These are phyloP conservation scores for Orussus abietinus DNA, from an alignment of 1,140 invertebrate genomes.

Conservation along the genomic window DNA sequence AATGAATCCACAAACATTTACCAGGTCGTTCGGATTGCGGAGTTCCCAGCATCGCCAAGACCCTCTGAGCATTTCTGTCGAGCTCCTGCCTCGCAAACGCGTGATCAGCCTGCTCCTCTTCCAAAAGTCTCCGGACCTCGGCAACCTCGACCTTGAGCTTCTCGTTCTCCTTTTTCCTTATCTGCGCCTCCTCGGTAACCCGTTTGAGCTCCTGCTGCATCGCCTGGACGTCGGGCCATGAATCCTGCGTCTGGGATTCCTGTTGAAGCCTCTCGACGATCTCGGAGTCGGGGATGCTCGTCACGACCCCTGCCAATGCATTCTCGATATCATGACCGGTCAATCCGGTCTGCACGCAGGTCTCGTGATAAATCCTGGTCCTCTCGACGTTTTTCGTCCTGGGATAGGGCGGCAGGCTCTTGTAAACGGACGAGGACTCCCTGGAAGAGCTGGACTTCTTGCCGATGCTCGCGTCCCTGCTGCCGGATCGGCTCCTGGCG, in stretches of 20 bases:
- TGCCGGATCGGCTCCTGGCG: slow-evolving; percentile 42
- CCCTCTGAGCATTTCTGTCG: slow-evolving; percentile 65
- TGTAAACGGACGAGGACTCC: slow-evolving; percentile 41
- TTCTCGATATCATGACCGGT: slow-evolving; percentile 67
- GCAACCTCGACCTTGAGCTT: slow-evolving; percentile 40
- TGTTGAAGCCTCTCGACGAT: slow-evolving; percentile 48
- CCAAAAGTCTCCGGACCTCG: slow-evolving; percentile 45
- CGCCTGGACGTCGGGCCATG: slow-evolving; percentile 59
- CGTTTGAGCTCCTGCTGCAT: slow-evolving; percentile 57
- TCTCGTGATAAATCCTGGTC: slow-evolving; percentile 77
- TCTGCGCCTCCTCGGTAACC: slow-evolving; percentile 23
- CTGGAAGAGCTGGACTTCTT: slow-evolving; percentile 46
- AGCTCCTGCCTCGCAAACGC: slow-evolving; percentile 68
- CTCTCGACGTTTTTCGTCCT: slow-evolving; percentile 48
- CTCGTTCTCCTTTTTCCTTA: slow-evolving; percentile 38
- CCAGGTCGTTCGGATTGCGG: slow-evolving; percentile 42
- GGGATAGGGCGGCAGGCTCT: slow-evolving; percentile 56
- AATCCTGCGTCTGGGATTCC: slow-evolving; percentile 67
- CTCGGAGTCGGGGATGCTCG: slow-evolving; percentile 44
- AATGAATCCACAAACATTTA: slow-evolving; percentile 16
- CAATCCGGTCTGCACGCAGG: slow-evolving; percentile 68
- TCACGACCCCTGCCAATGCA: slow-evolving; percentile 60
- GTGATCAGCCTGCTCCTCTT: slow-evolving; percentile 66
- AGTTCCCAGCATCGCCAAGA: slow-evolving; percentile 65
- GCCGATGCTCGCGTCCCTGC: slow-evolving; percentile 37